phyloP scores from a whole-genome alignment of 2,797 vertebrate species.

The Schizopygopsis pylzovi region DNA sequence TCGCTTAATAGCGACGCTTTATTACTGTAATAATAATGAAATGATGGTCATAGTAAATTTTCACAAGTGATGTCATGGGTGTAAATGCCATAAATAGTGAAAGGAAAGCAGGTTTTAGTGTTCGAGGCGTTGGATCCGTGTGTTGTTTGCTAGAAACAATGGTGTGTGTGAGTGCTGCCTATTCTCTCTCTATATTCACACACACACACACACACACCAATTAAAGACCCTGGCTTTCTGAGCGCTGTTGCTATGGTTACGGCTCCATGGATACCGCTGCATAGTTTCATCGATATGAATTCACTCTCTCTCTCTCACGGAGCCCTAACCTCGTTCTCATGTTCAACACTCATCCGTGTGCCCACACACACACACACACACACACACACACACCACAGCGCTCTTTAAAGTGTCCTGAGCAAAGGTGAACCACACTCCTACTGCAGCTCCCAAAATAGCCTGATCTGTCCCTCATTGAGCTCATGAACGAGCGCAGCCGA shows the following conservation, averaged over 20 bases:
- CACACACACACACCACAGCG: slow-evolving; percentile 10
- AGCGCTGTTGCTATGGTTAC: slow-evolving; percentile 82
- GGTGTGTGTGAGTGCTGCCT: slow-evolving; percentile 79
- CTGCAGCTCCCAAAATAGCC: slow-evolving; percentile 76
- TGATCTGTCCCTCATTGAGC: slow-evolving; percentile 53
- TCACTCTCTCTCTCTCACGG: slow-evolving; percentile 30
- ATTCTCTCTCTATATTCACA: slow-evolving; percentile 77
- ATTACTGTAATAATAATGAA: slow-evolving; percentile 1
- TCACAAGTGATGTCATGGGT: background rate
- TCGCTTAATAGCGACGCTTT: background rate
- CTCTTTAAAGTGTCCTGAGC: slow-evolving; percentile 65
- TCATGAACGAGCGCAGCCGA: background rate
- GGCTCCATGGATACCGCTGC: slow-evolving; percentile 77
- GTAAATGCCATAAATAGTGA: background rate
- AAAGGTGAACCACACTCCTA: slow-evolving; percentile 80
- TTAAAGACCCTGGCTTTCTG: slow-evolving; percentile 78
- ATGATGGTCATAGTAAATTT: background rate
- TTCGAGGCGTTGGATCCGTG: background rate
- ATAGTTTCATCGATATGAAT: slow-evolving; percentile 57
- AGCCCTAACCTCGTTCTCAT: slow-evolving; percentile 33
- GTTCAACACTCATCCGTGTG: slow-evolving; percentile 47
- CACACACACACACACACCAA: slow-evolving; percentile 75
- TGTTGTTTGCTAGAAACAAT: slow-evolving; percentile 71
- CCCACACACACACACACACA: slow-evolving; percentile 37
- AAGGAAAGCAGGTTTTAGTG: background rate